Percentiles rank a stretch among this genome's conserved stretches.
phyloP scores from a whole-genome alignment of 1,140 invertebrate genomes.

The Drosophila repleta region DNA sequence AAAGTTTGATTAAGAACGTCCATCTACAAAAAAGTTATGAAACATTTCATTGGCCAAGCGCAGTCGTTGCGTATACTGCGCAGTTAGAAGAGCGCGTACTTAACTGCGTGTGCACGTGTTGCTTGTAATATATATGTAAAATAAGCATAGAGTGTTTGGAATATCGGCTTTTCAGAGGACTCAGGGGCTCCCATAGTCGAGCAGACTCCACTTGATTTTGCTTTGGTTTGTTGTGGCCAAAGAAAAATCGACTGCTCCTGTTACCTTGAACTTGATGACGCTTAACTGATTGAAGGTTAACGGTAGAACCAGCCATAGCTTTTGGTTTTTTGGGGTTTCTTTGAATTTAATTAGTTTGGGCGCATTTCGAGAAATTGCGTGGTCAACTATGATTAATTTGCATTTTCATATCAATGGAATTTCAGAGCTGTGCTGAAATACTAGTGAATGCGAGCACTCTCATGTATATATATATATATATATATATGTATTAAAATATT shows the following conservation, averaged over 20 bases:
- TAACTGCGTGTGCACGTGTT: no score
- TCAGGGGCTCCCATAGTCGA: no score
- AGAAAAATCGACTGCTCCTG: conserved; percentile 46
- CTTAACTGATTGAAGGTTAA: conserved; percentile 45
- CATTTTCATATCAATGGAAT: conserved; percentile 40
- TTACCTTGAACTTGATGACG: conserved; percentile 74
- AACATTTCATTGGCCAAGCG: no score
- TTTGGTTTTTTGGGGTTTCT: conserved; percentile 16
- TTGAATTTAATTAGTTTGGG: conserved; percentile 26
- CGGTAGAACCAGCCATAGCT: conserved; percentile 12
- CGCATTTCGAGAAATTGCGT: not conserved
- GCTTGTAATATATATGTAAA: no score
- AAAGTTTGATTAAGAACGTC: no score
- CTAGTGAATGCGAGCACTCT: conserved; percentile 26
- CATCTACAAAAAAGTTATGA: no score
- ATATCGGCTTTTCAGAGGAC: no score
- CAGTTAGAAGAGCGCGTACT: no score
- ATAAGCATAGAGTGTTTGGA: no score
- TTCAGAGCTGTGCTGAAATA: conserved; percentile 18
- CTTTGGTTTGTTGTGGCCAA: conserved; percentile 48
- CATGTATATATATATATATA: conserved; percentile 44
- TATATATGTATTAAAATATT: conserved; percentile 48
- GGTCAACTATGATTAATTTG: conserved; percentile 50
- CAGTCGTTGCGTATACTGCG: no score
- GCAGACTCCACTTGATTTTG: no score